These are phyloP conservation scores for Lophura swinhoii DNA, from an alignment of 2,797 vertebrate genomes.

Conservation along the genomic window DNA sequence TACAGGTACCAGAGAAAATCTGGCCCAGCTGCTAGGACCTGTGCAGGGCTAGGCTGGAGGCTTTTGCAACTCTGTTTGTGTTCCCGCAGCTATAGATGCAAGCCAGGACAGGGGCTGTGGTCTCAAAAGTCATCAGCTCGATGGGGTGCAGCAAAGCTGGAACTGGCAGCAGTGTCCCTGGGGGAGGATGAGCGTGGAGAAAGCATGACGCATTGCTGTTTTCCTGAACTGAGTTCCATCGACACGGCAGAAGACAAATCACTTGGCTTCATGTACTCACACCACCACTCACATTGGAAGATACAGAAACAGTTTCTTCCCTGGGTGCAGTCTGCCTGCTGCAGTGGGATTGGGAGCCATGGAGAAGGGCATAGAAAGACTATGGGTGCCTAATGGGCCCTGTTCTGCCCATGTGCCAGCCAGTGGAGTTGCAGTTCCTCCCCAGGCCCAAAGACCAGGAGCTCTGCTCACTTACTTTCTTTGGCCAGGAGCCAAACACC, in stretches of 20 bases:
- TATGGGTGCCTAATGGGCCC: background rate
- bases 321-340: background rate
- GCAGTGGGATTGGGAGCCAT: background rate
- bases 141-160: background rate
- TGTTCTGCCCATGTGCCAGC: rapidly evolving
- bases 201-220: rapidly evolving
- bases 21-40: background rate
- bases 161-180: background rate
- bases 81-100: background rate
- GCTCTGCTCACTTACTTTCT: rapidly evolving
- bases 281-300: background rate
- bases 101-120: background rate
- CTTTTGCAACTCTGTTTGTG: background rate
- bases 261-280: background rate
- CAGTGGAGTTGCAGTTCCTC: background rate
- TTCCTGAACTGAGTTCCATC: background rate
- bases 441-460: background rate
- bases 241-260: rapidly evolving
- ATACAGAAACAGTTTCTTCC: background rate
- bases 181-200: rapidly evolving
- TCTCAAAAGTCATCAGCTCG: background rate
- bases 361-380: background rate
- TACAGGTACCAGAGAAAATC: background rate
- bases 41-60: background rate
- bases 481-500: background rate